A percentile compares a stretch with the other conserved stretches of the same genome.
Conservation (phyloP, 2,113 vertebrate species). For the Phaethon lepturus region DNA sequence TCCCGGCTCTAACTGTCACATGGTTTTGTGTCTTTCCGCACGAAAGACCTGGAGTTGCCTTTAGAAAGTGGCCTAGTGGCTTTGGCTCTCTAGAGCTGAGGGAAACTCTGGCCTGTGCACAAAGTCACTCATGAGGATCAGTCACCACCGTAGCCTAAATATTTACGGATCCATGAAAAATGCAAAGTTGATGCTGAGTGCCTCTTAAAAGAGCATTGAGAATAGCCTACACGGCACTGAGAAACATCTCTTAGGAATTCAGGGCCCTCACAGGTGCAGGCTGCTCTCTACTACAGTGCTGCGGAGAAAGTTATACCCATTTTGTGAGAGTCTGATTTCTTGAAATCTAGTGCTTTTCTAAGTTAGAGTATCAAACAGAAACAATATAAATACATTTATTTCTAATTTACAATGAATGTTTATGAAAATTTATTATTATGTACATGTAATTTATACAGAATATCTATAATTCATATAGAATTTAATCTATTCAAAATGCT, state of each 20-base stretch:
- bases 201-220: background rate
- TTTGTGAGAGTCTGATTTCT: fast-evolving
- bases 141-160: conserved; percentile 43
- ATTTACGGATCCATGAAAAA: conserved; percentile 57
- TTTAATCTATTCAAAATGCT: background rate
- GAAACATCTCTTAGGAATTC: background rate
- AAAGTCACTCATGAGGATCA: conserved; percentile 37
- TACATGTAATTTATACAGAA: background rate
- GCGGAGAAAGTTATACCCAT: background rate
- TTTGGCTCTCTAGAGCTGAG: background rate
- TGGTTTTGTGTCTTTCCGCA: background rate
- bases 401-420: background rate
- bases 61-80: background rate
- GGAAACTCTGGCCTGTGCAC: background rate
- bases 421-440: background rate
- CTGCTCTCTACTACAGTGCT: background rate
- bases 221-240: background rate
- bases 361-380: background rate
- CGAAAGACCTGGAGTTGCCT: background rate
- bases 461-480: background rate
- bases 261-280: background rate
- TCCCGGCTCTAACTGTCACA: background rate
- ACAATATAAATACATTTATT: background rate
- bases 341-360: background rate
- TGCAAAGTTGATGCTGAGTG: conserved; percentile 30